Percentiles rank a stretch among this genome's conserved stretches.
These are phyloP conservation scores for Unio pictorum DNA, from an alignment of 2,888 invertebrate species.

Conservation along the genomic window DNA sequence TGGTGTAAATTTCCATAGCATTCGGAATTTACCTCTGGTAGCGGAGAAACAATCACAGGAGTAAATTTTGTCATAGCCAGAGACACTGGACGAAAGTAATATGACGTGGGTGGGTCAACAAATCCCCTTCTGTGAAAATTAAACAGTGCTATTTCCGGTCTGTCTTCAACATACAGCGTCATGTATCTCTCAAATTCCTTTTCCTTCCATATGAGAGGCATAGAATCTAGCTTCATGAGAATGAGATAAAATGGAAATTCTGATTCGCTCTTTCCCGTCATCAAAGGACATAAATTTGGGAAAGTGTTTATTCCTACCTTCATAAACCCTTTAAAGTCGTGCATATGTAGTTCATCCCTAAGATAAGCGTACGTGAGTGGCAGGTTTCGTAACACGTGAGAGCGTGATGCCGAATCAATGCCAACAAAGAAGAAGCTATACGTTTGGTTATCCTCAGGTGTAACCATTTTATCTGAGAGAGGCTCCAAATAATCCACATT, in stretches of 20 bases:
- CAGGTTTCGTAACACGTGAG: constrained; percentile 27
- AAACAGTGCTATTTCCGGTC: constrained; percentile 83
- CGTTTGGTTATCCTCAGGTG: constrained; percentile 14
- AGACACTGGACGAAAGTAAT: constrained; percentile 84
- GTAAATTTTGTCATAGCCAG: constrained; percentile 73
- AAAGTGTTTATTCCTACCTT: constrained; percentile 38
- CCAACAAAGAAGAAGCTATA: constrained; percentile 22
- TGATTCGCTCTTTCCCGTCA: constrained; percentile 23
- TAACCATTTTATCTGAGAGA: too few relatives aligned
- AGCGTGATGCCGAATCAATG: constrained; percentile 25
- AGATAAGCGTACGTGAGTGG: constrained; percentile 32
- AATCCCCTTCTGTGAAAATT: constrained; percentile 85
- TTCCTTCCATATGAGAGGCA: constrained; percentile 88
- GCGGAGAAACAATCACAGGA: constrained; percentile 5
- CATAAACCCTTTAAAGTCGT: constrained; percentile 36
- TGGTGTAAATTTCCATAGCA: constrained; percentile 83
- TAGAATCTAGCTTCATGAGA: constrained; percentile 18
- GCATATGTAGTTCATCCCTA: constrained; percentile 23
- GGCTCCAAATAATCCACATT: constrained; percentile 14
- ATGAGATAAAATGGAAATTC: constrained; percentile 11
- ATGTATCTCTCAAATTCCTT: constrained; percentile 81
- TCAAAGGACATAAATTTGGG: constrained; percentile 33
- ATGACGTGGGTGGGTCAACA: constrained; percentile 83
- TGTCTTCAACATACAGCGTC: constrained; percentile 87
- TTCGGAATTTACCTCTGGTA: constrained; percentile 1